Evolutionary conservation across 2,888 invertebrate species (phyloP).

Genomic region (Pomacea canaliculata): DNA sequence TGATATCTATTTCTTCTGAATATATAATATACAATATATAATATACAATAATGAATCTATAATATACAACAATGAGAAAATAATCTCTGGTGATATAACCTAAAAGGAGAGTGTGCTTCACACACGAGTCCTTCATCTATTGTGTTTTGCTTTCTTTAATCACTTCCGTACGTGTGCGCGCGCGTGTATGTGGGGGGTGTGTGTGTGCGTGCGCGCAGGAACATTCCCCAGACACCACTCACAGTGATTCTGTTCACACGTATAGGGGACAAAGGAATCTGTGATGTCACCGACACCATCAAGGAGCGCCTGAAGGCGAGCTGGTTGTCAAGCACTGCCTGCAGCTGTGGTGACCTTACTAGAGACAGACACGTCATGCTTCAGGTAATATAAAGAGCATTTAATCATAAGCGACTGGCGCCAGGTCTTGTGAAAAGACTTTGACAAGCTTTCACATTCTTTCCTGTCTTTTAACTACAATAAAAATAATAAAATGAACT

Average conservation of each 20-base stretch:
- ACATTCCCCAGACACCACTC: neutral
- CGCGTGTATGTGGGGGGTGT: no score
- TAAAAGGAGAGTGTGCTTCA: no score
- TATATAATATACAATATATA: no score
- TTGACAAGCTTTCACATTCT: neutral
- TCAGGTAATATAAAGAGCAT: neutral
- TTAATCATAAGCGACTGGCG: neutral
- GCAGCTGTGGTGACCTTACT: constrained; percentile 13
- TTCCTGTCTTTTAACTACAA: neutral
- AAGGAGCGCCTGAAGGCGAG: constrained; percentile 13
- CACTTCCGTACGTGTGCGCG: no score
- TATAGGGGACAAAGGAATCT: constrained; percentile 6
- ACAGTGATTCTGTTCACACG: constrained; percentile 10
- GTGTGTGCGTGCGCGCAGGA: no score
- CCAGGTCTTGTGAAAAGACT: neutral
- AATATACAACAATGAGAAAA: no score
- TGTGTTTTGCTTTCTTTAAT: no score
- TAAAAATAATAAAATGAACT: no score
- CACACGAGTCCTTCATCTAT: no score
- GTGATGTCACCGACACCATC: constrained; percentile 14
- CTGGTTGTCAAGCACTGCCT: constrained; percentile 7
- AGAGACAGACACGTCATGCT: neutral
- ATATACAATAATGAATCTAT: no score
- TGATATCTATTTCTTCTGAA: neutral
- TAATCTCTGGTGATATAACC: no score